Conservation (phyloP, 2,113 vertebrate species). For the Varanus salvator region DNA sequence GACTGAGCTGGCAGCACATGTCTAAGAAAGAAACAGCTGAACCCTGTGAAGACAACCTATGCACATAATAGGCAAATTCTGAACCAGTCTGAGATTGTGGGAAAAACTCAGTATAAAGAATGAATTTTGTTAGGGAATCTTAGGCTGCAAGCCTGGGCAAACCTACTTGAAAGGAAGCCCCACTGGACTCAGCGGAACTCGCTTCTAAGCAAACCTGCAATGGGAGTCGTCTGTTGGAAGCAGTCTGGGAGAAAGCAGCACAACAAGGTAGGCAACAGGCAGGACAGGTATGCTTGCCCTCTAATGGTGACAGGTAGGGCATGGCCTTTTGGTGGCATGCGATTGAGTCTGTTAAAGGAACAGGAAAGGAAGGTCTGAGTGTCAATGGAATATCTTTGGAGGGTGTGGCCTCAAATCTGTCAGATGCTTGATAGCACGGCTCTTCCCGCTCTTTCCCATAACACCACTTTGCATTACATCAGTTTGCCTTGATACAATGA, state of each 20-base stretch:
- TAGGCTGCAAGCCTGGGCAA: neutral
- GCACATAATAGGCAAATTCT: neutral
- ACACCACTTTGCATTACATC: neutral
- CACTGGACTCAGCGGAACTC: neutral
- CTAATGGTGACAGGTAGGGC: neutral
- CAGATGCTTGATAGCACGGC: neutral
- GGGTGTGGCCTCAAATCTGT: neutral
- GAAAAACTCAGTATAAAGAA: neutral
- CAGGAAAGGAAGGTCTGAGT: neutral
- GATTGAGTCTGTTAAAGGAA: slow-evolving; percentile 7
- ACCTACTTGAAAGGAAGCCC: neutral
- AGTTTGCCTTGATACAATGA: slow-evolving; percentile 2
- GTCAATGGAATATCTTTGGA: neutral
- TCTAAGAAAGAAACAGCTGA: neutral
- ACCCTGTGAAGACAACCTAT: neutral
- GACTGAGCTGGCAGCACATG: neutral
- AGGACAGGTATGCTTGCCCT: too few species aligned
- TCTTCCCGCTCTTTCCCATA: neutral
- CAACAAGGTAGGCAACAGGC: too few species aligned
- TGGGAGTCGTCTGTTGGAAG: neutral
- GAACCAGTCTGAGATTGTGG: neutral
- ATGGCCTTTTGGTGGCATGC: neutral
- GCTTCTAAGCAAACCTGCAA: neutral
- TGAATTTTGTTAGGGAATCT: neutral
- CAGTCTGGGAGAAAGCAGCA: neutral